phyloP scores from a whole-genome alignment of 2,113 vertebrate genomes.

The Tyrannus savana region DNA sequence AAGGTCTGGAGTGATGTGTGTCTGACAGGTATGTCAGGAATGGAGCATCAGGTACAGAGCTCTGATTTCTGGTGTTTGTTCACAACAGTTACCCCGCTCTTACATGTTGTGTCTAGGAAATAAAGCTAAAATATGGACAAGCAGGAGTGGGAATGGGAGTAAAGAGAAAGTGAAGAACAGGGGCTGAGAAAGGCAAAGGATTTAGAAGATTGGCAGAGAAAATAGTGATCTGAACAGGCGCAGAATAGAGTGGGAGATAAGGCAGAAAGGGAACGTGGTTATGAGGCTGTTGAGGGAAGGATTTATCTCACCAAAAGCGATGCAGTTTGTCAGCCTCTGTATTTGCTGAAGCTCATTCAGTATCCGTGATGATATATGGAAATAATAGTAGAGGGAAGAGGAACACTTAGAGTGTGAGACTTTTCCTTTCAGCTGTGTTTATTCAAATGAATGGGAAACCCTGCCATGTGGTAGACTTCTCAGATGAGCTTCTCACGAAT shows the following conservation, averaged over 20 bases:
- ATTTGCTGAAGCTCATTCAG: slow-evolving; percentile 14
- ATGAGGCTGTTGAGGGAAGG: not conserved
- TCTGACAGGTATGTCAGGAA: not conserved
- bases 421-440: slow-evolving; percentile 32
- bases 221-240: not conserved
- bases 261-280: not conserved
- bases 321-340: not conserved
- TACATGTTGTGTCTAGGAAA: not conserved
- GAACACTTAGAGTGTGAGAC: not conserved
- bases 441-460: slow-evolving; percentile 29
- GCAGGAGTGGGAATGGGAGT: not conserved
- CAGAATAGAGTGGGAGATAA: not conserved
- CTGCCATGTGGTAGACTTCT: slow-evolving; percentile 43
- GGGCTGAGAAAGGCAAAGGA: not conserved
- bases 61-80: not conserved
- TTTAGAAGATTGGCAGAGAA: not conserved
- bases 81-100: not conserved
- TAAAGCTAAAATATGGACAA: not conserved
- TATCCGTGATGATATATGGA: not conserved
- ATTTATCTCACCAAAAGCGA: slow-evolving; percentile 23
- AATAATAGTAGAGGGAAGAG: slow-evolving; percentile 12
- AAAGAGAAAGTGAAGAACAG: not conserved
- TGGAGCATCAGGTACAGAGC: too few species aligned
- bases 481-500: slow-evolving; percentile 3
- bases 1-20: not conserved